A percentile compares a stretch with the other conserved stretches of the same genome.
These are phyloP conservation scores for Eupithecia subfuscata DNA, from an alignment of 2,888 invertebrate genomes.

Conservation along the genomic window DNA sequence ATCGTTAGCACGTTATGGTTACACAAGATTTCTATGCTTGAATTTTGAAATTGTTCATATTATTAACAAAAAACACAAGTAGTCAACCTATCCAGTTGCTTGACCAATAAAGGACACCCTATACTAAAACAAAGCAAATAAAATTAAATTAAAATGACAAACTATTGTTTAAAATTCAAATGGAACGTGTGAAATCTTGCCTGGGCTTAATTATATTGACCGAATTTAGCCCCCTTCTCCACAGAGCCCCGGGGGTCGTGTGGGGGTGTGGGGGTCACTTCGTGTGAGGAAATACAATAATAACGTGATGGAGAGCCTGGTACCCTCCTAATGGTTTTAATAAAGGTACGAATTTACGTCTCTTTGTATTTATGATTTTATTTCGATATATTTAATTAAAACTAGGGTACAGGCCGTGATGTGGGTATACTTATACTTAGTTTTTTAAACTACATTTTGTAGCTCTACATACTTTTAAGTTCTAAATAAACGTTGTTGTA, in stretches of 20 bases:
- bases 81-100: neutral
- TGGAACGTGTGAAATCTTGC: slow-evolving; percentile 82
- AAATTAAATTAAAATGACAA: slow-evolving; percentile 83
- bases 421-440: neutral
- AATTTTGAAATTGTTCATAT: neutral
- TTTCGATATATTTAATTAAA: slow-evolving; percentile 82
- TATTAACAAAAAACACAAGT: neutral
- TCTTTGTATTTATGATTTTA: slow-evolving; percentile 78
- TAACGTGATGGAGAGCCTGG: slow-evolving; percentile 68
- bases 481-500: neutral
- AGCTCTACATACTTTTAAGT: neutral
- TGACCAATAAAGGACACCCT: slow-evolving; percentile 54
- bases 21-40: neutral
- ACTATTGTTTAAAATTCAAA: slow-evolving; percentile 84
- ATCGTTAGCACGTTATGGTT: neutral
- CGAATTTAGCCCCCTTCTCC: slow-evolving; percentile 59
- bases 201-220: slow-evolving; percentile 81
- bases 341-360: slow-evolving; percentile 80
- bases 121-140: slow-evolving; percentile 62
- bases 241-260: slow-evolving; percentile 2
- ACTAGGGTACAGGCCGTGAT: slow-evolving; percentile 37
- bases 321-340: slow-evolving; percentile 80
- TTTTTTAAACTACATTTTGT: neutral
- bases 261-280: slow-evolving; percentile 49
- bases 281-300: slow-evolving; percentile 75